phyloP scores from a whole-genome alignment of 2,888 invertebrate genomes.

The Aspidapion aeneum region DNA sequence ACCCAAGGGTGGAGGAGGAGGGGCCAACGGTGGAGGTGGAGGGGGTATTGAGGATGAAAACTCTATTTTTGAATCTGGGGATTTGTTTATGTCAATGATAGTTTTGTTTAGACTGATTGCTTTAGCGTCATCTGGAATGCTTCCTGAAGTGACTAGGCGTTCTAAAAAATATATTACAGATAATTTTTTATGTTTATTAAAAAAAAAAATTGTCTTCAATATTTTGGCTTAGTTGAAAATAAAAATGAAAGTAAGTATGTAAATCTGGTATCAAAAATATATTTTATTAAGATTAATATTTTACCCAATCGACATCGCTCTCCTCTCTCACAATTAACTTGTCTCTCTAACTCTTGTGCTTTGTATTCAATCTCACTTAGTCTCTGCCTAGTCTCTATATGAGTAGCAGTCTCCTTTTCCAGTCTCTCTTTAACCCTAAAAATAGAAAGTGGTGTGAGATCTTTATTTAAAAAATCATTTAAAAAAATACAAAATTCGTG shows the following conservation, averaged over 20 bases:
- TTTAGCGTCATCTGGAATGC: conserved; percentile 92
- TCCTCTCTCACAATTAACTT: conserved; percentile 71
- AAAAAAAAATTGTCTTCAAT: too few species aligned
- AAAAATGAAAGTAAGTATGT: not conserved
- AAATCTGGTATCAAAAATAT: not conserved
- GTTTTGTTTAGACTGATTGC: conserved; percentile 52
- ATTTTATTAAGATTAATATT: conserved; percentile 40
- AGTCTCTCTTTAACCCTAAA: conserved; percentile 71
- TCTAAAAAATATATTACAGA: conserved; percentile 56
- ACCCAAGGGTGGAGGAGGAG: conserved; percentile 57
- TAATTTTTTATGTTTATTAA: not conserved
- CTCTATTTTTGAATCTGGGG: conserved; percentile 26
- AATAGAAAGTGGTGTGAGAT: not conserved
- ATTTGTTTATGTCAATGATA: conserved; percentile 31
- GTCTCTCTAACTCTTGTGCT: conserved; percentile 50
- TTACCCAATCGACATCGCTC: conserved; percentile 67
- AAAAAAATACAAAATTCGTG: not conserved
- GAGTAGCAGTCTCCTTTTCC: conserved; percentile 84
- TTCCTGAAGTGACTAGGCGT: conserved; percentile 83
- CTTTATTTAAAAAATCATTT: not conserved
- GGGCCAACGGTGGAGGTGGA: conserved; percentile 43
- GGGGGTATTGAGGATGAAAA: conserved; percentile 42
- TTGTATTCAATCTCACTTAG: conserved; percentile 55
- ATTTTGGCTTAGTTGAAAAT: too few species aligned
- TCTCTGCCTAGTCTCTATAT: conserved; percentile 77